phyloP scores from a whole-genome alignment of 2,888 invertebrate species.

The Apoda limacodes region DNA sequence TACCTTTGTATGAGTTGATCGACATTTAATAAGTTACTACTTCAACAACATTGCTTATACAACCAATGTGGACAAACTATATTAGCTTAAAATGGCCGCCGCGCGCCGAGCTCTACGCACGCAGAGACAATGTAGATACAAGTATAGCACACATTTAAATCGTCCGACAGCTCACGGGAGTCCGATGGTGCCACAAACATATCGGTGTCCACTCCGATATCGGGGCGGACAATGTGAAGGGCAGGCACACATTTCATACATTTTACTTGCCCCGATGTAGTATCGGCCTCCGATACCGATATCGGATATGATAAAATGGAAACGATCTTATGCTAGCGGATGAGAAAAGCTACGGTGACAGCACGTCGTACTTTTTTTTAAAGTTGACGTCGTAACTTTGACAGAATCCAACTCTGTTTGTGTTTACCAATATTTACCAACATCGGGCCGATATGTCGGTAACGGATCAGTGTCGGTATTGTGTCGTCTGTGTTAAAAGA shows the following conservation, averaged over 20 bases:
- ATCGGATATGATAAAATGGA: not conserved
- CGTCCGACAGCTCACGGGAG: not conserved
- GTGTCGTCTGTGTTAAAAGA: too few species aligned
- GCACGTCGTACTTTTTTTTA: too few species aligned
- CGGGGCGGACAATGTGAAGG: not conserved
- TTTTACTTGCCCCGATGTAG: not conserved
- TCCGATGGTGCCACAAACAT: conserved; percentile 3
- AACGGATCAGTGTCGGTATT: too few species aligned
- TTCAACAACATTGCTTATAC: too few species aligned
- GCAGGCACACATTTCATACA: too few species aligned
- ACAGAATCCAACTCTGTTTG: too few species aligned
- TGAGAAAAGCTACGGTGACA: too few species aligned
- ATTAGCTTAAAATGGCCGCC: not conserved
- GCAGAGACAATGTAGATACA: conserved; percentile 6
- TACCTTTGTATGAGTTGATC: too few species aligned
- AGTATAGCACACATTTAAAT: conserved; percentile 4
- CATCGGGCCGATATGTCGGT: too few species aligned
- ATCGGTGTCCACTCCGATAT: not conserved
- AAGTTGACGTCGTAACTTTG: too few species aligned
- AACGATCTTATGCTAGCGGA: not conserved
- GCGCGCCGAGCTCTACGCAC: conserved; percentile 3
- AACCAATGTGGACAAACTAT: not conserved
- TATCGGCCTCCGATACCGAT: not conserved
- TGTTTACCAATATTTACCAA: too few species aligned
- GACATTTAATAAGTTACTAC: too few species aligned